Conservation (phyloP, 2,797 vertebrate genomes). For the Sciurus vulgaris region DNA sequence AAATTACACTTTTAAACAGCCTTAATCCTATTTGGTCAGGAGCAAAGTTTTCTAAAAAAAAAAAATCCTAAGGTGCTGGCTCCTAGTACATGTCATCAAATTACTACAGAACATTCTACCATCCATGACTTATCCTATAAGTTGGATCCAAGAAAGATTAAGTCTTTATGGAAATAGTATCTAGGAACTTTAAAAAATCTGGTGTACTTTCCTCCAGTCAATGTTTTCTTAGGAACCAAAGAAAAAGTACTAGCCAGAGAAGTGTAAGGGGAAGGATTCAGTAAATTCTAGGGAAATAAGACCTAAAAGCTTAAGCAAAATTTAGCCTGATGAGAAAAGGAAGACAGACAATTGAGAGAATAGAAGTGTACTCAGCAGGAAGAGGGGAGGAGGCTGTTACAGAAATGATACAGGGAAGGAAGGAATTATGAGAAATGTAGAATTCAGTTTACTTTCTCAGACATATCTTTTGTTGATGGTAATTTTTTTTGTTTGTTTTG, state of each 20-base stretch:
- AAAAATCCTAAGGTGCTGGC: neutral
- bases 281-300: neutral
- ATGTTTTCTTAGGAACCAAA: constrained; percentile 57
- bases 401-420: neutral
- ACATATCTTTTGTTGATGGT: too few relatives aligned
- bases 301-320: neutral
- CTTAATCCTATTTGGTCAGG: constrained; percentile 58
- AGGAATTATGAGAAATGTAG: neutral
- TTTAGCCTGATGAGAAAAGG: neutral
- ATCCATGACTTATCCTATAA: neutral
- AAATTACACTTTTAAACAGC: constrained; percentile 56
- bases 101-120: neutral
- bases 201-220: neutral
- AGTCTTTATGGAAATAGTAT: neutral
- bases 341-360: neutral
- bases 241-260: neutral
- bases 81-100: constrained; percentile 41
- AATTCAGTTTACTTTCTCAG: neutral
- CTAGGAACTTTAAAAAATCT: neutral
- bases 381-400: neutral
- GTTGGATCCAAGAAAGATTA: neutral
- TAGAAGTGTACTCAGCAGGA: neutral
- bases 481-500: neutral
- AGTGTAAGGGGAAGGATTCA: neutral
- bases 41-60: constrained; percentile 46